Conservation (phyloP, 92 coral and sea anemone genomes). For the Epizoanthus rinbou region DNA sequence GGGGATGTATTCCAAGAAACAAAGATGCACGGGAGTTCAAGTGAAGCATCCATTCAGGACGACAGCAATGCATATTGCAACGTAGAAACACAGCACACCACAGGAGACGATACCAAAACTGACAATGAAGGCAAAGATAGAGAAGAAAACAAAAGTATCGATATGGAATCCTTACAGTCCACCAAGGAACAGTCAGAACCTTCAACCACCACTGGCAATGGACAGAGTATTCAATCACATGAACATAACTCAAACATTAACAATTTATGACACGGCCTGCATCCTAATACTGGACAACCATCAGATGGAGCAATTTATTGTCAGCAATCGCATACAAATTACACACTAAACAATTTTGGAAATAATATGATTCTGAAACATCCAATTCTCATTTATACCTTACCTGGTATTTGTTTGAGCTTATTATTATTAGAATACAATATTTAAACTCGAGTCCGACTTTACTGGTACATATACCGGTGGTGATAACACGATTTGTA, state of each 20-base stretch:
- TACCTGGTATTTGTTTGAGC: too few species aligned
- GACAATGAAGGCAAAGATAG: neutral
- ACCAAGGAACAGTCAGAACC: neutral
- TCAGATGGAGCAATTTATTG: too few species aligned
- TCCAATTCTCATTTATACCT: too few species aligned
- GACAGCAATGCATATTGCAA: neutral
- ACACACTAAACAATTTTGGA: too few species aligned
- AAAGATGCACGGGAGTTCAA: neutral
- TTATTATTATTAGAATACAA: too few species aligned
- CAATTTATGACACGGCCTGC: constrained; percentile 2
- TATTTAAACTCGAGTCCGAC: too few species aligned
- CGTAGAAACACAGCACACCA: neutral
- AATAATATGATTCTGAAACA: too few species aligned
- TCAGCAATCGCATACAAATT: too few species aligned
- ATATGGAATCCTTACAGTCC: too few species aligned
- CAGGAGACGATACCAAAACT: neutral
- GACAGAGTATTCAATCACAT: neutral
- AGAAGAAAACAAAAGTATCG: neutral
- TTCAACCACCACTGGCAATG: neutral
- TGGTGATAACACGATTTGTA: too few species aligned
- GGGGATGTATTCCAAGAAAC: neutral
- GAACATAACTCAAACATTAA: neutral
- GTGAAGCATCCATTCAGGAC: neutral
- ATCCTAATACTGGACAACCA: too few species aligned
- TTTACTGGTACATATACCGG: too few species aligned